Base-by-base conservation (phyloP, 2,888 invertebrate species). In the Boloria selene region DNA sequence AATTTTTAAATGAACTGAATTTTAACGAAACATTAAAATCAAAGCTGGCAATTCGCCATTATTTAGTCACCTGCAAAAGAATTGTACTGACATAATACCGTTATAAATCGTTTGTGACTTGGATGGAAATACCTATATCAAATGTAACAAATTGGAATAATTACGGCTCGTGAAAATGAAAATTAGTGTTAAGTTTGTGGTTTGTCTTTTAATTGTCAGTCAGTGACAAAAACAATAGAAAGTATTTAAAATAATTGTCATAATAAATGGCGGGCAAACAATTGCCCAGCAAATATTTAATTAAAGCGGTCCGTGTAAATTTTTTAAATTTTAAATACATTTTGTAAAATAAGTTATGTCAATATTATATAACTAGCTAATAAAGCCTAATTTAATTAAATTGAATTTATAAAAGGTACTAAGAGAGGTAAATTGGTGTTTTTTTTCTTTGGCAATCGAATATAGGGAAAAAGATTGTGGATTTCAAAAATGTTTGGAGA, bases 351-450 rank as follows among this genome's bases (percentile, higher is more conserved):
- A 45, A 31, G 50, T 55, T 56, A 56, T 51, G 14, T 64, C 26
- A 44, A 52, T 55, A 42, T 55, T n/a, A n/a, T n/a, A 55, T 50
- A 52, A 44, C 44, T 55, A 60, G 47, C 42, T 60, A 61, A 31
- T 50, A 54, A 61, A 50, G 45, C 17, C 56, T 63, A 67, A 45
- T 56, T 16, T 50, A 67, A 68, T 55, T 63, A 42, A 68, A 61
- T 31, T 49, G 59, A 66, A 61, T 62, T 53, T 53, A 52, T 53
- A 53, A 68, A 61, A 70, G 50, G 54, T 44, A 53, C 47, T 67
- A 66, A 67, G 59, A 70, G 75, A 75, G 75, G 75, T 75, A 75
- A 71, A 73, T 64, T 70, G 73, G 73, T 74, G 72, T 75, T 64
- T 74, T 61, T 65, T 61, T 65, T 59, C 69, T 75, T 75, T 75